phyloP scores from a whole-genome alignment of 2,797 vertebrate genomes.

The Ceryle rudis region DNA sequence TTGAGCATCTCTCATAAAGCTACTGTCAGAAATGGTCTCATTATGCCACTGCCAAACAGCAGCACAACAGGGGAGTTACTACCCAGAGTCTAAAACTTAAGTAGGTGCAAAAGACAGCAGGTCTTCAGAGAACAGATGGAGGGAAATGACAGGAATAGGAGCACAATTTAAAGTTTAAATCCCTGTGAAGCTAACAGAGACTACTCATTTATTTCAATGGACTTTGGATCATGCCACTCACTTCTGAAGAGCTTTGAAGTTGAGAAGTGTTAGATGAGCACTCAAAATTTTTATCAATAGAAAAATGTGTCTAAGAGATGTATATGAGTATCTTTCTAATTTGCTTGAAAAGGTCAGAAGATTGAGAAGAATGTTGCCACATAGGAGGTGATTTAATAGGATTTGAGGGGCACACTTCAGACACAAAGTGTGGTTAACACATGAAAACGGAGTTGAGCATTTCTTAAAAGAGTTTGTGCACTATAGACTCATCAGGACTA shows the following conservation, averaged over 20 bases:
- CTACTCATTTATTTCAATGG: background rate
- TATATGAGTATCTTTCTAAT: background rate
- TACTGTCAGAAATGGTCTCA: background rate
- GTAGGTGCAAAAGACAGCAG: background rate
- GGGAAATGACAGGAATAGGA: background rate
- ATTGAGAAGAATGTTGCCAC: background rate
- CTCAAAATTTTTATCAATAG: conserved; percentile 9
- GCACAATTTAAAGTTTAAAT: background rate
- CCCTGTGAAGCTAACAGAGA: background rate
- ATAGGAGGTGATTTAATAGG: conserved; percentile 11
- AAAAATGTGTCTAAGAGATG: conserved; percentile 16
- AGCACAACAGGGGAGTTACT: background rate
- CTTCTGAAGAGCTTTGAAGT: conserved; percentile 56
- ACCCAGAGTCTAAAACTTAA: background rate
- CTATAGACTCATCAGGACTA: background rate
- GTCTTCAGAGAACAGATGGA: background rate
- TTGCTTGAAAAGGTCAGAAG: conserved; percentile 46
- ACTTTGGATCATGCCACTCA: background rate
- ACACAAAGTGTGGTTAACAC: background rate
- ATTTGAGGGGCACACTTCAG: conserved; percentile 1
- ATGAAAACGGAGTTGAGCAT: background rate
- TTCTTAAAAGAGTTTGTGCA: background rate
- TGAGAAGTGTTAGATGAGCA: conserved; percentile 13
- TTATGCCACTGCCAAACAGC: background rate
- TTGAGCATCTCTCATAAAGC: background rate